Percentiles rank a stretch among this genome's conserved stretches.
phyloP scores from a whole-genome alignment of 92 coral and sea anemone genomes.

The Phenganax marumi region DNA sequence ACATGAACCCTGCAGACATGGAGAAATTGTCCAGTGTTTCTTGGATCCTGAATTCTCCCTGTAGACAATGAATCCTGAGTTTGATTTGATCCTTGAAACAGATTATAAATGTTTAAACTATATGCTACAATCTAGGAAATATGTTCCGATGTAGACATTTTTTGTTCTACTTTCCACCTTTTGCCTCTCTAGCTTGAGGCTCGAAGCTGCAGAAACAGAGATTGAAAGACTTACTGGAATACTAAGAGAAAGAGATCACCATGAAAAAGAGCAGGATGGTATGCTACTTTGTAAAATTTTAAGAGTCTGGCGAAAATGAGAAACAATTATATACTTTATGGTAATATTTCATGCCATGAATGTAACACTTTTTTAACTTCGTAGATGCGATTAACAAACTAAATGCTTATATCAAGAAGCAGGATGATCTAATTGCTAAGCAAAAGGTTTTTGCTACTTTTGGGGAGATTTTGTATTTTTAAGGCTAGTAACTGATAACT shows the following conservation, averaged over 20 bases:
- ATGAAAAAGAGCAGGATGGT: constrained; percentile 86
- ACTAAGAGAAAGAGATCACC: constrained; percentile 71
- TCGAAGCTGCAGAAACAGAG: constrained; percentile 77
- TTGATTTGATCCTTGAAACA: too few relatives aligned
- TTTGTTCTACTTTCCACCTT: not conserved
- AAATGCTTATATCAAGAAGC: constrained; percentile 86
- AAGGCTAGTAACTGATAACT: not conserved
- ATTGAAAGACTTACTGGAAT: constrained; percentile 75
- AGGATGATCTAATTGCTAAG: constrained; percentile 72
- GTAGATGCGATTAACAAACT: constrained; percentile 83
- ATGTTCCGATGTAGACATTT: not conserved
- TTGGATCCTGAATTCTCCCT: not conserved
- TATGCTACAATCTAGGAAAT: too few relatives aligned
- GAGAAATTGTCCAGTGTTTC: not conserved
- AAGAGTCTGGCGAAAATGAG: not conserved
- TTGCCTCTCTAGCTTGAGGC: constrained; percentile 51
- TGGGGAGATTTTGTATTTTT: not conserved
- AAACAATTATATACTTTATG: too few relatives aligned
- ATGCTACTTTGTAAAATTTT: not conserved
- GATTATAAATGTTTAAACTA: too few relatives aligned
- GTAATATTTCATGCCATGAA: too few relatives aligned
- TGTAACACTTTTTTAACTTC: not conserved
- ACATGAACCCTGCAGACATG: too few relatives aligned
- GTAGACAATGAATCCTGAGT: too few relatives aligned
- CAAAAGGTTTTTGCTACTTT: constrained; percentile 61